Base-by-base conservation (phyloP, 1,140 invertebrate genomes). In the Chelonus insularis region DNA sequence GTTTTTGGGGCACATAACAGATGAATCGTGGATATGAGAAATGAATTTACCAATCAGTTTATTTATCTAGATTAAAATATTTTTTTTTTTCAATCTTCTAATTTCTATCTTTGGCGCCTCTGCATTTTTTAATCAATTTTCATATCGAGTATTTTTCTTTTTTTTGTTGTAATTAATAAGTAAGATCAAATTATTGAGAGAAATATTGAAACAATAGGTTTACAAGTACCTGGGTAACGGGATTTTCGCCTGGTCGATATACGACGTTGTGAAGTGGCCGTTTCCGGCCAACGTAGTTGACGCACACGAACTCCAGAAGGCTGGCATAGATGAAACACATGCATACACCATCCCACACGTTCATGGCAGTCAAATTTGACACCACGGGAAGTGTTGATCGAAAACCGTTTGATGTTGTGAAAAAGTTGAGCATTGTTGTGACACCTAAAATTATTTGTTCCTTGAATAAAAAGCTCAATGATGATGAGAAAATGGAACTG, bases 311-410 rank as follows among this genome's bases (percentile, higher is more conserved):
- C 80, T 96, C 94, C 61, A 96, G 85, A 37, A 96, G 84, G 18
- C 92, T 95, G 48, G 93, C 94, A 80, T 96, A 96, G 74, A 95
- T 95, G 86, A 96, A 96, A 81, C 93, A 95, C 94, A 96, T 96
- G 73, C 94, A 96, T 14, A 96, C 94, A 55, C 93, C 93, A 74
- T 96, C 94, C 94, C 94, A 96, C 8, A 96, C 91, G 81, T 96
- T 96, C 93, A 96, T 96, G 8, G 94, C 94, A 52, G 92, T 95
- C 69, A 96, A 78, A 79, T 96, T 95, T 9, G 93, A 95, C 48
- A 96, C 94, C 48, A 96, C 94, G 2, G 94, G 94, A 73, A 96
- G 84, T 43, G 93, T 95, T 67, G 89, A 91, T 71, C 91, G 88
- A 80, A 93, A 94, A 73, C 91, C 91, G 74, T 92, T 94, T 58